Base-by-base conservation (phyloP, 2,888 invertebrate genomes). In the Drosophila dives region DNA sequence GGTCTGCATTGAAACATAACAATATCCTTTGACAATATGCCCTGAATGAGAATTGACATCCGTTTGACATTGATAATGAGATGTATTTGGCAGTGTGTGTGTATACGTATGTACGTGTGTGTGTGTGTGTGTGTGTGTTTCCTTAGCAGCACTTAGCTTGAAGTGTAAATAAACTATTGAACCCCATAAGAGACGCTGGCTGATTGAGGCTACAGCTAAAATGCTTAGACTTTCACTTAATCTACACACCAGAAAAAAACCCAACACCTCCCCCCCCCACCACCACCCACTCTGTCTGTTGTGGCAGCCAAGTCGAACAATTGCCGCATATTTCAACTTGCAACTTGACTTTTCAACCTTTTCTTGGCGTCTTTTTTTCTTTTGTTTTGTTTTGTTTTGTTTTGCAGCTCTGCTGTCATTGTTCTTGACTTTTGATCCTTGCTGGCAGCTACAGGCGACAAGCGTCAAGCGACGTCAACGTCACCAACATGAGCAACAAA, bases 61-160 rank as follows among this genome's bases (percentile, higher is more conserved):
- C 86, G 85, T 86, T 84, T 86, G 86, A 86, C 86, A 85, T 85
- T 81, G 86, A 86, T 86, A 86, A 86, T 84, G 81, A 83, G 79
- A 76, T 76, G 79, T 75, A 75, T 42, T 64, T 45, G 29, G 29
- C 29, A 23, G 17, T 20, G 49, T 69, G 29, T 58, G 32, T 67
- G 60, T 56, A 20, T 20, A 42, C 20, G 40, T 45, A n/a, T 54
- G 36, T 60, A 45, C 38, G 54, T 65, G 49, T 54, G 56, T 64
- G 17, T 45, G 33, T 26, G 58, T 64, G 42, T 48, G 38, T 23
- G 61, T 23, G 42, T 65, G 65, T 65, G 40, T 67, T 51, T 60
- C 55, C 34, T 32, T 64, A 73, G 69, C 17, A 75, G 71, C 75
- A 77, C 77, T 77, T 77, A 54, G 75, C 75, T 68, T 59, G 40